phyloP scores from a whole-genome alignment of 2,113 vertebrate species.

The Hippocampus zosterae region DNA sequence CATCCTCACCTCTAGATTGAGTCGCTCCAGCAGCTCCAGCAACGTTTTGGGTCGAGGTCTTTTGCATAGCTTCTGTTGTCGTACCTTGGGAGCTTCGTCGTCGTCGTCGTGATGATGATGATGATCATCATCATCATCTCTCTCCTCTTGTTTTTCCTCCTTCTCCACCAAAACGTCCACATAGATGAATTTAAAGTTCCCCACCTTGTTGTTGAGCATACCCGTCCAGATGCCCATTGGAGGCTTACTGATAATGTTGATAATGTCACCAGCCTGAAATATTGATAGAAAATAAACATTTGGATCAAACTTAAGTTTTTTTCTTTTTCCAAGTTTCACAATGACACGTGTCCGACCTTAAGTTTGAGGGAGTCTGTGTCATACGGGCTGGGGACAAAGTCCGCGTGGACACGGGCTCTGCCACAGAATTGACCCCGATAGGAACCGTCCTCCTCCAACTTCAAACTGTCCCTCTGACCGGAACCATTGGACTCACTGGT shows the following conservation, averaged over 20 bases:
- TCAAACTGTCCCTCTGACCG: slow-evolving; percentile 83
- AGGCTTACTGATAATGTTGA: slow-evolving; percentile 92
- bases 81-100: slow-evolving; percentile 77
- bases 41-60: slow-evolving; percentile 79
- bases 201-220: slow-evolving; percentile 90
- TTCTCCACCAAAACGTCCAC: slow-evolving; percentile 78
- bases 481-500: slow-evolving; percentile 84
- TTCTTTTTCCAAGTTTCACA: not conserved
- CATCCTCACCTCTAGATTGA: slow-evolving; percentile 83
- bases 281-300: not conserved
- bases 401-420: slow-evolving; percentile 86
- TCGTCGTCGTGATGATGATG: slow-evolving; percentile 64
- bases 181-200: slow-evolving; percentile 98
- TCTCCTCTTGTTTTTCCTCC: slow-evolving; percentile 81
- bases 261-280: slow-evolving; percentile 88
- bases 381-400: slow-evolving; percentile 94
- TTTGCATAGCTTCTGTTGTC: slow-evolving; percentile 72
- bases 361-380: slow-evolving; percentile 95
- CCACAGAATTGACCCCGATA: slow-evolving; percentile 89
- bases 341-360: slow-evolving; percentile 72
- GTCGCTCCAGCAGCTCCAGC: slow-evolving; percentile 82
- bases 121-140: slow-evolving; percentile 75
- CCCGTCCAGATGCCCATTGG: slow-evolving; percentile 98
- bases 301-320: not conserved
- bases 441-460: slow-evolving; percentile 80